Percentiles rank a stretch among this genome's conserved stretches.
phyloP scores from a whole-genome alignment of 2,797 vertebrate genomes.

The Lithobates sylvaticus region DNA sequence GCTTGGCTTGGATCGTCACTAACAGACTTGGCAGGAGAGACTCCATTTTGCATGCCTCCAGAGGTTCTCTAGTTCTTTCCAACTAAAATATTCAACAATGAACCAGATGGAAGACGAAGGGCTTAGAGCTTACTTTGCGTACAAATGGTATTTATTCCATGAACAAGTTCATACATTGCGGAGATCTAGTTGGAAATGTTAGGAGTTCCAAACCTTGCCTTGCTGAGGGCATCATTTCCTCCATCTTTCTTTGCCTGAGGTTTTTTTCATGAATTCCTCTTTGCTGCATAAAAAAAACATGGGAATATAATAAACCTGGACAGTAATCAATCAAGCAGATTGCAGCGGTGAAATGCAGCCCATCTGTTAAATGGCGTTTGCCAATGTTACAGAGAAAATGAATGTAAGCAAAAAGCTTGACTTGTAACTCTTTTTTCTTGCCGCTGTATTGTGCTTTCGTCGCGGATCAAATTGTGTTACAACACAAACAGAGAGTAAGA shows the following conservation, averaged over 20 bases:
- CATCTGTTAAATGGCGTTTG: constrained; percentile 38
- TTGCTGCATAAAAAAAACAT: not conserved
- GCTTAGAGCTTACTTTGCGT: constrained; percentile 5
- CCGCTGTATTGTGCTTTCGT: not conserved
- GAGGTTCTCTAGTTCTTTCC: constrained; percentile 14
- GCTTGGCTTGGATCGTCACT: constrained; percentile 26
- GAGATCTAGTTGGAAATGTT: constrained; percentile 7
- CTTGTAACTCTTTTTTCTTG: constrained; percentile 7
- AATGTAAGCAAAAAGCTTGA: constrained; percentile 25
- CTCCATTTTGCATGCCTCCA: constrained; percentile 27
- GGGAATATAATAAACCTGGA: constrained; percentile 20
- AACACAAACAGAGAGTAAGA: not conserved
- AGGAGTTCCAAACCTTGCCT: not conserved
- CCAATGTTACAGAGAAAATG: constrained; percentile 6
- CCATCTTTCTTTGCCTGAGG: not conserved
- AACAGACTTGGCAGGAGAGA: constrained; percentile 37
- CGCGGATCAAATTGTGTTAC: not conserved
- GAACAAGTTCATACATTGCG: constrained; percentile 15
- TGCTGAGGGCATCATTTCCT: not conserved
- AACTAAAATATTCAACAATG: constrained; percentile 42
- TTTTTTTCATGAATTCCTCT: not conserved
- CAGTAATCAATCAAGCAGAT: constrained; percentile 34
- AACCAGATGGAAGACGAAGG: constrained; percentile 40
- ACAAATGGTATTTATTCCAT: constrained; percentile 5
- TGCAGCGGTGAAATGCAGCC: constrained; percentile 2